Percentiles rank a stretch among this genome's conserved stretches.
phyloP scores from a whole-genome alignment of 2,888 invertebrate genomes.

The Synergus gifuensis region DNA sequence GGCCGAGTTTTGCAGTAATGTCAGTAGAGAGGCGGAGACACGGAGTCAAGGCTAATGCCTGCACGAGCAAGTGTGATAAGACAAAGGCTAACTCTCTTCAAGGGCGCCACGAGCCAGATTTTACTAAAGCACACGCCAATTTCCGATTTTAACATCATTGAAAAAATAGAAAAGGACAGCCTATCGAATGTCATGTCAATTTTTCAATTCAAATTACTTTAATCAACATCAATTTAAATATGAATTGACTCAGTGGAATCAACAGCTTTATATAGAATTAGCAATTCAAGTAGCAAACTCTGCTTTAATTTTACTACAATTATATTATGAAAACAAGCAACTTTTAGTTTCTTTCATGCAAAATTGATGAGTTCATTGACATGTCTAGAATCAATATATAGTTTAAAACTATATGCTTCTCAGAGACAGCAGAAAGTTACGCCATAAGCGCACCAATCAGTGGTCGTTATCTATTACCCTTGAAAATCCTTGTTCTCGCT shows the following conservation, averaged over 20 bases:
- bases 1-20: conserved; percentile 71
- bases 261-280: not conserved
- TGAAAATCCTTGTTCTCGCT: conserved; percentile 26
- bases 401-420: conserved; percentile 24
- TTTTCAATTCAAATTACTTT: not conserved
- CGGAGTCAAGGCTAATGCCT: conserved; percentile 74
- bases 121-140: conserved; percentile 40
- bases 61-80: conserved; percentile 71
- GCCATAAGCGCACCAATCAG: conserved; percentile 30
- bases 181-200: conserved; percentile 49
- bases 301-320: no score
- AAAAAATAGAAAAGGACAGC: conserved; percentile 44
- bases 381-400: conserved; percentile 13
- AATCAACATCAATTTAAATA: not conserved
- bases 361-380: conserved; percentile 29
- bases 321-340: not conserved
- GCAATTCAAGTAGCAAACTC: not conserved
- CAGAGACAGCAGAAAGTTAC: conserved; percentile 9
- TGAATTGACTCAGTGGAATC: not conserved
- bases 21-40: conserved; percentile 63
- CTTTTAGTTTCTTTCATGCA: not conserved
- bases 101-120: conserved; percentile 64
- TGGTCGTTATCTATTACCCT: conserved; percentile 38
- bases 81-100: conserved; percentile 74
- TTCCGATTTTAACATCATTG: conserved; percentile 36